Evolutionary conservation across 92 coral and sea anemone species (phyloP).

Genomic region (Zoanthus sociatus): DNA sequence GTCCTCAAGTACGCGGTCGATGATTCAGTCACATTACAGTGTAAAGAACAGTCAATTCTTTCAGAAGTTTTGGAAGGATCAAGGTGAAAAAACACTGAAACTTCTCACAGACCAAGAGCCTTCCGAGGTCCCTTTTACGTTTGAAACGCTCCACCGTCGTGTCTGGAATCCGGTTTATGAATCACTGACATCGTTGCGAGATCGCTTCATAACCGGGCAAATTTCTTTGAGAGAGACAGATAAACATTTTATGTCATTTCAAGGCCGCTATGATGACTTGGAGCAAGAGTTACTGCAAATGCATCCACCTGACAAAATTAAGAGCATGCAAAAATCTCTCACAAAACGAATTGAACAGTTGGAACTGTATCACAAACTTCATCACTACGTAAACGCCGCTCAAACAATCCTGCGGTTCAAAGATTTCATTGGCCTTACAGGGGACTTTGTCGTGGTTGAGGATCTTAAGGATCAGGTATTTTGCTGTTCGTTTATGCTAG

Average conservation of each 20-base stretch:
- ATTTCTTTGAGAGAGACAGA: conserved; percentile 44
- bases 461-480: conserved; percentile 73
- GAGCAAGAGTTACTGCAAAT: conserved; percentile 19
- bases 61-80: conserved; percentile 67
- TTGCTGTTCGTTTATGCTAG: not conserved
- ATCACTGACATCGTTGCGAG: conserved; percentile 15
- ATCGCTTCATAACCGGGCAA: conserved; percentile 52
- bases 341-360: conserved; percentile 32
- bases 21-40: conserved; percentile 56
- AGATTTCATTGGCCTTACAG: conserved; percentile 50
- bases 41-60: conserved; percentile 69
- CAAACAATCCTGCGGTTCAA: conserved; percentile 61
- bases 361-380: conserved; percentile 48
- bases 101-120: conserved; percentile 27
- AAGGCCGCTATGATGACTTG: conserved; percentile 5
- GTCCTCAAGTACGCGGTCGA: conserved; percentile 46
- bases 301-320: not conserved
- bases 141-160: conserved; percentile 58
- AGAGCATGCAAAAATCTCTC: not conserved
- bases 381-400: conserved; percentile 70
- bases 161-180: conserved; percentile 58
- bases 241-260: conserved; percentile 18
- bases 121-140: conserved; percentile 7
- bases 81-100: conserved; percentile 49
- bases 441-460: conserved; percentile 75